These are phyloP conservation scores for Clupea harengus DNA, from an alignment of 2,113 vertebrate genomes.

Conservation along the genomic window DNA sequence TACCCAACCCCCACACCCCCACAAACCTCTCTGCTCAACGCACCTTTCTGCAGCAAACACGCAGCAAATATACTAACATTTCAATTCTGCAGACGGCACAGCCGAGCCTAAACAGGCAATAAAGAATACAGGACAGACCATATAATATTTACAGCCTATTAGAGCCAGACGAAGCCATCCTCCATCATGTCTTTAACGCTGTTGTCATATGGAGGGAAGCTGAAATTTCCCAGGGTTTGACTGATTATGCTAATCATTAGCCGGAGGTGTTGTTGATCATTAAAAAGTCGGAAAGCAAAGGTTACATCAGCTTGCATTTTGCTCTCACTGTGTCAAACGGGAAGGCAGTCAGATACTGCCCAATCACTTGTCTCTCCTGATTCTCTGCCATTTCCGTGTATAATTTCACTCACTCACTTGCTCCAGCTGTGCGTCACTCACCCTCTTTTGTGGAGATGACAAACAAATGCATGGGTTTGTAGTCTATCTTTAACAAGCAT, in stretches of 20 bases:
- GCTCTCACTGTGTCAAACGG: background rate
- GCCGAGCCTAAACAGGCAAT: background rate
- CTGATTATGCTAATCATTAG: conserved; percentile 62
- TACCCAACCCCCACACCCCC: background rate
- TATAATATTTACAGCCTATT: conserved; percentile 48
- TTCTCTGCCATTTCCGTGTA: background rate
- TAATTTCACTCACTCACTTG: background rate
- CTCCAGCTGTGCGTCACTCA: background rate
- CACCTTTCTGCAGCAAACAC: background rate
- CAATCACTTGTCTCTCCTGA: background rate
- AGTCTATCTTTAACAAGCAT: background rate
- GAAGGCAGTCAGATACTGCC: background rate
- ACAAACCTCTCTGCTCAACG: background rate
- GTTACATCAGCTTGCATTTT: conserved; percentile 41
- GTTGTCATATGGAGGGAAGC: conserved; percentile 47
- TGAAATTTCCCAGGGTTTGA: conserved; percentile 44
- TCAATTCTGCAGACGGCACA: conserved; percentile 26
- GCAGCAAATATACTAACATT: conserved; percentile 8
- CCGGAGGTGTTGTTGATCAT: conserved; percentile 50
- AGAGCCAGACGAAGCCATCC: conserved; percentile 38
- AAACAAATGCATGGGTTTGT: no score
- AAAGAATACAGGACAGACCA: background rate
- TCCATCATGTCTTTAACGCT: conserved; percentile 46
- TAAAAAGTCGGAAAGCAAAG: conserved; percentile 47
- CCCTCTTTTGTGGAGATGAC: background rate